A percentile compares a stretch with the other conserved stretches of the same genome.
phyloP scores from a whole-genome alignment of 1,140 invertebrate genomes.

The Drosophila lini region DNA sequence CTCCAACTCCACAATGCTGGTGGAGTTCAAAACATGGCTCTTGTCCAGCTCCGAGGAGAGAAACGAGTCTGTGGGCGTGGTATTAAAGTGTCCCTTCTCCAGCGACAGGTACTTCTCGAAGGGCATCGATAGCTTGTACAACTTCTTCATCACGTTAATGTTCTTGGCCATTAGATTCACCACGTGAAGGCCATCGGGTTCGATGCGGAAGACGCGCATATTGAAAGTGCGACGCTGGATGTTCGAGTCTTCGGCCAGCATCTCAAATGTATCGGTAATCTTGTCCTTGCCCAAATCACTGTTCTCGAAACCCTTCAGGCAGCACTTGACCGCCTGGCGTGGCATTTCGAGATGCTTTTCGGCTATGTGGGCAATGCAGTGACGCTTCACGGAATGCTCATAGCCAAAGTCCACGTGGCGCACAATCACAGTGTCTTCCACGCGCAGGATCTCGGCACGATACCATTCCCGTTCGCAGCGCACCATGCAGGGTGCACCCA shows the following conservation, averaged over 20 bases:
- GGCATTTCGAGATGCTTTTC: constrained; percentile 88
- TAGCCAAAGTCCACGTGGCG: constrained; percentile 91
- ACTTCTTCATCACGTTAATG: constrained; percentile 79
- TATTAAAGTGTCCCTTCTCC: constrained; percentile 80
- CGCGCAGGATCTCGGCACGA: constrained; percentile 86
- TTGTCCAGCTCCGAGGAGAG: constrained; percentile 59
- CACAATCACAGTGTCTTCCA: constrained; percentile 71
- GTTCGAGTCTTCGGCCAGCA: constrained; percentile 82
- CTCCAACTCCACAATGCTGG: constrained; percentile 65
- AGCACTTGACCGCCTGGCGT: constrained; percentile 91
- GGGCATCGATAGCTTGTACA: constrained; percentile 80
- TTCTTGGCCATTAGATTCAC: constrained; percentile 82
- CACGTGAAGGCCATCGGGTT: constrained; percentile 84
- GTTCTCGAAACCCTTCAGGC: constrained; percentile 83
- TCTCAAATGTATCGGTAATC: constrained; percentile 82
- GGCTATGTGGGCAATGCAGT: constrained; percentile 87
- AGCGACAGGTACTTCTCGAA: constrained; percentile 79
- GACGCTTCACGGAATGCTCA: constrained; percentile 87
- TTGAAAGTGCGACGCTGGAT: constrained; percentile 82
- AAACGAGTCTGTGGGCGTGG: constrained; percentile 47
- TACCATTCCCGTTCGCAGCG: constrained; percentile 92
- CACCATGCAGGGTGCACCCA: constrained; percentile 89
- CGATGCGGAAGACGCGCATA: constrained; percentile 86
- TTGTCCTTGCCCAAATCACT: constrained; percentile 72
- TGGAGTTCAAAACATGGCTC: constrained; percentile 65